Evolutionary conservation across 2,113 vertebrate species (phyloP), one percentile per base, ranked within the genome.

Genomic region (Odocoileus hemionus): DNA sequence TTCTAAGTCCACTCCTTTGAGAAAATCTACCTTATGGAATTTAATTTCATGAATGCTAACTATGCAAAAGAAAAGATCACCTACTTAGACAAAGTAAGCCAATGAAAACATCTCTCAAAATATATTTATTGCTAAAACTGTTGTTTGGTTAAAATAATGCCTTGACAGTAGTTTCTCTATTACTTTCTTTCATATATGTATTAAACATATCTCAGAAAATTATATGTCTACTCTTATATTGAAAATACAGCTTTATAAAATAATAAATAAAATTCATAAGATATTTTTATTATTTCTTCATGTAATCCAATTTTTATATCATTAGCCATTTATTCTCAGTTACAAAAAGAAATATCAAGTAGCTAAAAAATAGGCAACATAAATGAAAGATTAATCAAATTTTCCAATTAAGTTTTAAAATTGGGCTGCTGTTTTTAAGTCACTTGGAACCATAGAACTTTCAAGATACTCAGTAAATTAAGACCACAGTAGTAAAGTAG

Each of bases 1-100:
- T 86, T 94, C 0, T 60, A 94, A 93, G 12, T 3, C 17, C 1
- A 67, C 19, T 64, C 11, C 76, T 96, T 91, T 86, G 57, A 88
- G 92, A 95, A 95, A 85, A 97, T 86, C 36, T 85, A 6, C 57
- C 39, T 57, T 67, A 87, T 82, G 5, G 95, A 92, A 85, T 55
- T 55, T 61, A 80, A 90, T 78, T 84, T 17, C 54, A 57, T 54
- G 30, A 85, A 82, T 67, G 36, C 1, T 85, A 93, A 78, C 28
- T 58, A 80, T 28, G 11, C 23, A 85, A 90, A 74, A 36, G 23
- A 33, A 60, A 87, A 79, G 12, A 74, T 5, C 16, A 82, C 6
- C 6, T 60, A 64, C 7, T 93, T 58, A 89, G 17, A 52, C 45
- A 70, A 78, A 93, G 17, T 45, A 39, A 83, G 10, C 57, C 14